Evolutionary conservation across 1,140 invertebrate genomes (phyloP).

Genomic region (Megathymus violae): DNA sequence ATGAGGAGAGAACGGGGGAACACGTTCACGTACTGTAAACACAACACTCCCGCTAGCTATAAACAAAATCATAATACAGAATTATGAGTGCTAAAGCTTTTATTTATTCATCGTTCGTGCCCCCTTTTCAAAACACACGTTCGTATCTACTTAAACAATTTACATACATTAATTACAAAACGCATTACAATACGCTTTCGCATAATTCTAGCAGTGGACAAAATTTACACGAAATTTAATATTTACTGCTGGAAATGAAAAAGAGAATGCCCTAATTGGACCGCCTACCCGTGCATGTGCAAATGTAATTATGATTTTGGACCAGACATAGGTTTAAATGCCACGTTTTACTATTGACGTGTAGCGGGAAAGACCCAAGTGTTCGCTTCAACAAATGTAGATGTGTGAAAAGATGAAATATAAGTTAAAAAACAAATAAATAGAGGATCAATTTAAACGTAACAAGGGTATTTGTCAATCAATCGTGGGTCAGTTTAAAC

Average conservation of each 20-base stretch:
- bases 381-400: too few species aligned
- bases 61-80: not conserved
- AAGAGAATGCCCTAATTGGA: slow-evolving; percentile 14
- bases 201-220: slow-evolving; percentile 1
- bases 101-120: not conserved
- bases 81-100: not conserved
- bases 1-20: too few species aligned
- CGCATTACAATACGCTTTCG: not conserved
- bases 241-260: slow-evolving; percentile 17
- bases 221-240: slow-evolving; percentile 12
- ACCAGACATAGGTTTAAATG: slow-evolving; percentile 5
- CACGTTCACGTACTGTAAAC: too few species aligned
- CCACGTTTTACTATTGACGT: not conserved
- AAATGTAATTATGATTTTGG: slow-evolving; percentile 20
- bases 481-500: too few species aligned
- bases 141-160: not conserved
- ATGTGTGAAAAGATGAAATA: too few species aligned
- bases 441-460: not conserved
- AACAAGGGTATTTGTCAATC: too few species aligned
- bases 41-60: not conserved
- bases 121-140: not conserved
- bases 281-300: slow-evolving; percentile 21
- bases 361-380: too few species aligned
- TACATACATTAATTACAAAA: not conserved
- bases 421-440: too few species aligned